Percentiles rank a stretch among this genome's conserved stretches.
Evolutionary conservation across 2,888 invertebrate genomes (phyloP).

Genomic region (Argyresthia albistria): DNA sequence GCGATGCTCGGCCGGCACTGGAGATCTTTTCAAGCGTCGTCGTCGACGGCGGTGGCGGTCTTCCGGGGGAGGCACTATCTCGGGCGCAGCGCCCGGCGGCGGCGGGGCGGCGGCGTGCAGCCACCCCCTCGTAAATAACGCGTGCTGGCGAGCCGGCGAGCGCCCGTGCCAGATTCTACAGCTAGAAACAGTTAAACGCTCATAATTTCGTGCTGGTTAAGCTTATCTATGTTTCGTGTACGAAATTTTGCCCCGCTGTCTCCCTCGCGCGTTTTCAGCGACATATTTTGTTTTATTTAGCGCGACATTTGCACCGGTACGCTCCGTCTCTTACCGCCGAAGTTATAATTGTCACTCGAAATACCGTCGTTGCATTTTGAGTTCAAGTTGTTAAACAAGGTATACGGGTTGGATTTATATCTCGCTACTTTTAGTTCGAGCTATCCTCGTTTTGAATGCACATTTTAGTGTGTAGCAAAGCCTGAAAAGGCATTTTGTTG

Average conservation of each 20-base stretch:
- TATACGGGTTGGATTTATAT: background rate
- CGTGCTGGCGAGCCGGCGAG: constrained; percentile 71
- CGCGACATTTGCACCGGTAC: constrained; percentile 38
- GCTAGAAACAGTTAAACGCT: constrained; percentile 73
- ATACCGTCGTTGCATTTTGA: constrained; percentile 54
- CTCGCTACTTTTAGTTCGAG: background rate
- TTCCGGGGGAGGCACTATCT: constrained; percentile 68
- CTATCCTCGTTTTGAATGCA: background rate
- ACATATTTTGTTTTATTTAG: constrained; percentile 60
- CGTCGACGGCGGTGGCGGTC: constrained; percentile 34
- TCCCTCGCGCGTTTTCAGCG: constrained; percentile 59
- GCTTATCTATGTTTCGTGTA: constrained; percentile 71
- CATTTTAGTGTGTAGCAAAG: background rate
- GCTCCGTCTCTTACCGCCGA: constrained; percentile 29
- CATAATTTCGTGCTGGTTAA: constrained; percentile 72
- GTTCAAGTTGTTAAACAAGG: background rate
- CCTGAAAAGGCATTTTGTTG: constrained; percentile 52
- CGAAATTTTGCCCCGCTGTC: constrained; percentile 60
- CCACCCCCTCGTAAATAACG: constrained; percentile 70
- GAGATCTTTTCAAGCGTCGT: constrained; percentile 17
- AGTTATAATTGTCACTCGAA: constrained; percentile 70
- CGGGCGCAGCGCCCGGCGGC: constrained; percentile 47
- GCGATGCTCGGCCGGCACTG: background rate
- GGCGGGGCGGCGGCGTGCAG: constrained; percentile 18
- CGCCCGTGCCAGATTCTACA: constrained; percentile 71